These are phyloP conservation scores for Byasa hedistus DNA, from an alignment of 2,888 invertebrate species.

Conservation along the genomic window DNA sequence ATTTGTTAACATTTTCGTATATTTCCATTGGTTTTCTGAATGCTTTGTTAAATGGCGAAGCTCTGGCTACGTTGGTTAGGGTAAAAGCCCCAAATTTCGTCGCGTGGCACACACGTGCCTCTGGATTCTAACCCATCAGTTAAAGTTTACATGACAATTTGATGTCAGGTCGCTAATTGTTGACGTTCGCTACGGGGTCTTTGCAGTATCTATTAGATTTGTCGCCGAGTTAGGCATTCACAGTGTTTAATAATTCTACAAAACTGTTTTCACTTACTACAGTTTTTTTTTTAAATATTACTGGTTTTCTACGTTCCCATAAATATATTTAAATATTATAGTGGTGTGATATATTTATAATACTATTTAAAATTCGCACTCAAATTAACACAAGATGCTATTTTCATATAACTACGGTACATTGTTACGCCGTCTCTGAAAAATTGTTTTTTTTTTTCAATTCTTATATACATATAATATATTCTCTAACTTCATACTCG, in stretches of 20 bases:
- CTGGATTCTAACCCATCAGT: conserved; percentile 40
- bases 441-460: too few relatives aligned
- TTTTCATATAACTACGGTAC: too few relatives aligned
- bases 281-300: too few relatives aligned
- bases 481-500: too few relatives aligned
- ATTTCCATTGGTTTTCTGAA: neutral
- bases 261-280: neutral
- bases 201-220: conserved; percentile 33
- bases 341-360: too few relatives aligned
- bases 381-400: too few relatives aligned
- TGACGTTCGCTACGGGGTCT: conserved; percentile 51
- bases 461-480: too few relatives aligned
- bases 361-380: too few relatives aligned
- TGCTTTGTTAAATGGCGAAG: conserved; percentile 20
- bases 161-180: conserved; percentile 67
- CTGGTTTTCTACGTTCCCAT: too few relatives aligned
- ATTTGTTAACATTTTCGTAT: conserved; percentile 7
- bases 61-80: conserved; percentile 37
- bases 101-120: conserved; percentile 63
- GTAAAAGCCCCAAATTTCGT: conserved; percentile 49
- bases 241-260: neutral
- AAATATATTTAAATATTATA: too few relatives aligned
- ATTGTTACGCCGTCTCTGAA: too few relatives aligned
- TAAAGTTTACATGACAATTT: conserved; percentile 64
- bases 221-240: neutral